phyloP scores from a whole-genome alignment of 2,888 invertebrate species.

The Deroplatys truncata region DNA sequence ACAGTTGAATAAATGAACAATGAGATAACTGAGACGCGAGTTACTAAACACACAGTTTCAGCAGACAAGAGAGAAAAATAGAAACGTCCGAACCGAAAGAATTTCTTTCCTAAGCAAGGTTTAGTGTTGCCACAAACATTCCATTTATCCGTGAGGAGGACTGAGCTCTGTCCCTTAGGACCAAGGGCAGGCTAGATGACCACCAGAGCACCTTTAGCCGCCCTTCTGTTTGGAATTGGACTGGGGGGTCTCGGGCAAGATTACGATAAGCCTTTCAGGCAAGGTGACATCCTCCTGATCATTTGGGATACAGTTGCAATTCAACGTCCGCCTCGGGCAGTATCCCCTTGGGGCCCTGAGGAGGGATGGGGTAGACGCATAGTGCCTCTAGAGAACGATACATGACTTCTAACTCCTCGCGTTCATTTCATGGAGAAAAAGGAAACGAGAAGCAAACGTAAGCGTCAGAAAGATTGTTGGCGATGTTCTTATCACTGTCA shows the following conservation, averaged over 20 bases:
- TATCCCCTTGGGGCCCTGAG: background rate
- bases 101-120: too few species aligned
- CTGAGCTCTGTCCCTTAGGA: background rate
- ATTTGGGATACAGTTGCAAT: background rate
- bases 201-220: background rate
- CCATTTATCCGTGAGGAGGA: too few species aligned
- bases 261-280: background rate
- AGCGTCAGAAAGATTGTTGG: background rate
- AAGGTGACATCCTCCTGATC: background rate
- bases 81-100: too few species aligned
- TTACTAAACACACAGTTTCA: too few species aligned
- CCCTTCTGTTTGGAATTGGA: background rate
- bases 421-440: background rate
- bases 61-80: too few species aligned
- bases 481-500: background rate
- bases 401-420: background rate
- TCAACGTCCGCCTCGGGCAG: background rate
- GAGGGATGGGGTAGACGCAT: too few species aligned
- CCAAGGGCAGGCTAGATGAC: background rate
- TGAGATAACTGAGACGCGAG: too few species aligned
- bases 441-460: background rate
- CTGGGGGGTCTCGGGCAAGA: background rate
- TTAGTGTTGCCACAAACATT: too few species aligned
- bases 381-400: background rate
- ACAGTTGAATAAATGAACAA: too few species aligned